phyloP scores from a whole-genome alignment of 2,797 vertebrate genomes.

The Falco columbarius region DNA sequence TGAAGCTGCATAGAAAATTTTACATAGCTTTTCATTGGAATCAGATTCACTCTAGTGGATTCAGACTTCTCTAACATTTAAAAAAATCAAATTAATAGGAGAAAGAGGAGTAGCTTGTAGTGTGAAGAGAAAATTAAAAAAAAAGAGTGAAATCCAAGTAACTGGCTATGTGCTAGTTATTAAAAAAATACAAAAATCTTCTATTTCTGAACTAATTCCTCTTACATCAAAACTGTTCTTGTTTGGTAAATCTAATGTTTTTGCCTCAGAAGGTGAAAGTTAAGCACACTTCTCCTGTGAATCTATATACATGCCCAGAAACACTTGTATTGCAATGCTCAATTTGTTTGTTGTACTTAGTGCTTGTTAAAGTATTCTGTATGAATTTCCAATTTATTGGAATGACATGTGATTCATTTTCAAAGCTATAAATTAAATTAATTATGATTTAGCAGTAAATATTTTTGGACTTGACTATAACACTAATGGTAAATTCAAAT shows the following conservation, averaged over 20 bases:
- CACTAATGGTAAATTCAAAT: background rate
- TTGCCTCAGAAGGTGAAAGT: background rate
- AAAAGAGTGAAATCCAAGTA: background rate
- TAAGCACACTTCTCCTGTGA: background rate
- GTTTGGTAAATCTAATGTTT: rapidly evolving
- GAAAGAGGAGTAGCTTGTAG: rapidly evolving
- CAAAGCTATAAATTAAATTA: background rate
- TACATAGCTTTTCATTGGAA: background rate
- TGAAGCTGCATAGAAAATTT: background rate
- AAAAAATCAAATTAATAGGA: background rate
- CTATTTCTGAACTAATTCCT: background rate
- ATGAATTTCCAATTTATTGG: background rate
- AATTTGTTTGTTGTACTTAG: background rate
- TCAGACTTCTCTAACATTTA: background rate
- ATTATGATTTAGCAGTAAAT: background rate
- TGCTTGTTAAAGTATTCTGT: background rate
- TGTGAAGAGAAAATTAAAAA: background rate
- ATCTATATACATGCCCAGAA: background rate
- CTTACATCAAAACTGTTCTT: background rate
- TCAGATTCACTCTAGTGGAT: background rate
- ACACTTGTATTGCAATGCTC: background rate
- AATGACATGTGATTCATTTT: rapidly evolving
- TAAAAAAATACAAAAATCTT: rapidly evolving
- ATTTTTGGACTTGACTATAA: background rate
- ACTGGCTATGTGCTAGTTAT: background rate